Evolutionary conservation across 2,113 vertebrate species (phyloP).

Genomic region (Panthera uncia): DNA sequence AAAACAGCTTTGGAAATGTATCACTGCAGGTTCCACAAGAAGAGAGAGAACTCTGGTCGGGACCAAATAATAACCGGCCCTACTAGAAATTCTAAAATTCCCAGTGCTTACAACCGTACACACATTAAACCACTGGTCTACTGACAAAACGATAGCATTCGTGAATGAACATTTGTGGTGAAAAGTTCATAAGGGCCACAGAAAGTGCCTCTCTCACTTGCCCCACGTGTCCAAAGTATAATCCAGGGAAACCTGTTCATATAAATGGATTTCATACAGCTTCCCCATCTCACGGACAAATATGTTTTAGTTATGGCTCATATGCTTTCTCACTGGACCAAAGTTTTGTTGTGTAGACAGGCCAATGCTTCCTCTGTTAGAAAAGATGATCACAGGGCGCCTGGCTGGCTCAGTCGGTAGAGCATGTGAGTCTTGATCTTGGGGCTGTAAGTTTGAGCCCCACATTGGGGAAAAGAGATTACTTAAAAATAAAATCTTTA

Average conservation of each 20-base stretch:
- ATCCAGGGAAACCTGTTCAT: background rate
- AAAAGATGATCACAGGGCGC: background rate
- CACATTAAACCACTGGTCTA: background rate
- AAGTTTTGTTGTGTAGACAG: background rate
- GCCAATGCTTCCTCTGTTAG: background rate
- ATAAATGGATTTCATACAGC: background rate
- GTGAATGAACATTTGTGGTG: background rate
- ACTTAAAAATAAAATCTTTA: no score
- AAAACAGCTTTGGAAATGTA: background rate
- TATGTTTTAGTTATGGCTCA: background rate
- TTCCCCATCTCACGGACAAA: background rate
- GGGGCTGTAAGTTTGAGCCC: no score
- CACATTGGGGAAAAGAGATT: no score
- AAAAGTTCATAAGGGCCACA: background rate
- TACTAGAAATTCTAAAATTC: background rate
- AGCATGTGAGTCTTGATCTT: no score
- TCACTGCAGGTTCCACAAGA: background rate
- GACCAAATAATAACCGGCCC: background rate
- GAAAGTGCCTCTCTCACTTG: background rate
- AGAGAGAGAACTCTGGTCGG: background rate
- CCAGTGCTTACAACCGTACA: background rate
- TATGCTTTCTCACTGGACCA: background rate
- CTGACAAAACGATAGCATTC: background rate
- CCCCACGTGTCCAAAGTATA: background rate
- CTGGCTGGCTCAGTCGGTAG: background rate